These are phyloP conservation scores for Pangasius krempfi DNA, from an alignment of 2,797 vertebrate genomes.

Conservation along the genomic window DNA sequence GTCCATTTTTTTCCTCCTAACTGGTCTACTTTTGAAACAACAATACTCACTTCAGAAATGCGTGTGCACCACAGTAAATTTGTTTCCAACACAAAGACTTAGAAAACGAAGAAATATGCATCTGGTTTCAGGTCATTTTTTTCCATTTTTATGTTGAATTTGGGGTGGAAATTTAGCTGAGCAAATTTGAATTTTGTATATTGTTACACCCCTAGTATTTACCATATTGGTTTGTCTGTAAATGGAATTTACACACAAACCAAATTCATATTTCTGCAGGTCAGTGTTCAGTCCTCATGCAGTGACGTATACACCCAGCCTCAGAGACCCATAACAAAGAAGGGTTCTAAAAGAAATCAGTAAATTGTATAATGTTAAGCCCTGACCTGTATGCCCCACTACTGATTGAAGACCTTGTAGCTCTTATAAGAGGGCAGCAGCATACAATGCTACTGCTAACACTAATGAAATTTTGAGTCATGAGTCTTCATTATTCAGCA, in stretches of 20 bases:
- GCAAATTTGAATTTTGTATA: neutral
- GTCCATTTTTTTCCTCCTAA: neutral
- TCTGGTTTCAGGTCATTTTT: neutral
- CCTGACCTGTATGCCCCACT: slow-evolving; percentile 34
- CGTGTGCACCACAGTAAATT: neutral
- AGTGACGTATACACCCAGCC: slow-evolving; percentile 29
- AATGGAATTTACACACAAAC: neutral
- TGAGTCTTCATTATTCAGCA: slow-evolving; percentile 46
- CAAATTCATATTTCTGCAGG: neutral
- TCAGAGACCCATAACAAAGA: neutral
- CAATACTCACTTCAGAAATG: neutral
- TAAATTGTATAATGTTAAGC: slow-evolving; percentile 31
- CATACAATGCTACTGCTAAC: slow-evolving; percentile 16
- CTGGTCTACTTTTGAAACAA: neutral
- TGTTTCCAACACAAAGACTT: neutral
- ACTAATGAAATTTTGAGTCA: slow-evolving; percentile 46
- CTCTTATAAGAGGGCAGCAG: slow-evolving; percentile 26
- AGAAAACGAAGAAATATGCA: neutral
- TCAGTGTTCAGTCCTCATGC: slow-evolving; percentile 6
- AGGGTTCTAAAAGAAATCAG: slow-evolving; percentile 30
- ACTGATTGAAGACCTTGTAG: slow-evolving; percentile 35
- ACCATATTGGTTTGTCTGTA: neutral
- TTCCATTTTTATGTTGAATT: neutral
- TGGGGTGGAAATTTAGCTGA: neutral
- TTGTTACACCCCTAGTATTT: neutral